Conservation (phyloP, 2,888 invertebrate species). For the Panzeria rudis region DNA sequence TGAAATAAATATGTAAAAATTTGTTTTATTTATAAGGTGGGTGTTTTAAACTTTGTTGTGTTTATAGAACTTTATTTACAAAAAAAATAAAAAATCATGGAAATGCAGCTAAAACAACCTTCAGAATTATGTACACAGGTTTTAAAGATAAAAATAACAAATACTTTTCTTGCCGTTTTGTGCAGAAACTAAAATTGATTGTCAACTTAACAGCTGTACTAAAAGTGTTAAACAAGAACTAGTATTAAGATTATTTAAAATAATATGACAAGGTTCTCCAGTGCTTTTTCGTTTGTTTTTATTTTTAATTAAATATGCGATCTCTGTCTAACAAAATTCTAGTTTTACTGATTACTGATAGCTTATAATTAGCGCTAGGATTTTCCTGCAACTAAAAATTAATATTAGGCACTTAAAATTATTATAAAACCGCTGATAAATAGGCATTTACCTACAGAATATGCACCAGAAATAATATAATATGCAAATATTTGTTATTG, state of each 20-base stretch:
- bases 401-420: too few species aligned
- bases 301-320: too few species aligned
- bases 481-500: too few species aligned
- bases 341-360: too few species aligned
- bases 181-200: background rate
- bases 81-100: background rate
- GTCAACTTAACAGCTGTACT: background rate
- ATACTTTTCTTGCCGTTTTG: background rate
- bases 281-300: too few species aligned
- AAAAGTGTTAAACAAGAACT: background rate
- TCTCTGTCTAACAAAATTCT: too few species aligned
- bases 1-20: conserved; percentile 21
- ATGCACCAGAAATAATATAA: too few species aligned
- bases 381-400: too few species aligned
- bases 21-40: conserved; percentile 17
- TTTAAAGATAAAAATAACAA: background rate
- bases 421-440: too few species aligned
- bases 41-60: background rate
- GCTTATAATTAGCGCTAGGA: too few species aligned
- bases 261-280: too few species aligned
- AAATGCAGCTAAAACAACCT: background rate
- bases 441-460: too few species aligned
- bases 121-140: background rate
- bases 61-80: background rate
- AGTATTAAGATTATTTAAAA: background rate